Percentiles rank a stretch among this genome's conserved stretches.
These are phyloP conservation scores for Drosophila sechellia DNA, from an alignment of 1,140 invertebrate species.

Conservation along the genomic window DNA sequence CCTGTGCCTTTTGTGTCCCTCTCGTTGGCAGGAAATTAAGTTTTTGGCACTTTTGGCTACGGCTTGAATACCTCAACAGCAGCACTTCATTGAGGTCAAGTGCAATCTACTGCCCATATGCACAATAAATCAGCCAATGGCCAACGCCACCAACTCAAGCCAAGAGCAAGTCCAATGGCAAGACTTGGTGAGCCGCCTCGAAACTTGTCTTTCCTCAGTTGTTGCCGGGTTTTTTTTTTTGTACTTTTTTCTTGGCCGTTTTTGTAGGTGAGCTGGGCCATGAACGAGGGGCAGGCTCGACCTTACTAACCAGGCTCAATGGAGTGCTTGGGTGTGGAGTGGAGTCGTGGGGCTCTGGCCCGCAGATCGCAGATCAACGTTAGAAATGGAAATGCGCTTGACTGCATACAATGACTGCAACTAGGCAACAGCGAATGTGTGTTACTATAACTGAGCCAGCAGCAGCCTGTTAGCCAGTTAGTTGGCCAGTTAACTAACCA, in stretches of 20 bases:
- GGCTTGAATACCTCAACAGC: neutral
- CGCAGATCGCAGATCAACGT: constrained; percentile 81
- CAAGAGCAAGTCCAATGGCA: constrained; percentile 84
- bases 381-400: constrained; percentile 84
- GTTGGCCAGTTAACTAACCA: constrained; percentile 45
- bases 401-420: constrained; percentile 74
- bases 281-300: constrained; percentile 70
- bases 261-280: constrained; percentile 83
- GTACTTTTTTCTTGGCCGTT: constrained; percentile 48
- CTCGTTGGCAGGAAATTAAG: constrained; percentile 45
- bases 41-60: constrained; percentile 13
- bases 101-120: constrained; percentile 50
- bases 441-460: constrained; percentile 80
- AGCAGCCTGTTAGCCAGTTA: constrained; percentile 58
- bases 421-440: constrained; percentile 59
- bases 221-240: constrained; percentile 15
- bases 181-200: constrained; percentile 41
- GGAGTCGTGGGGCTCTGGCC: constrained; percentile 55
- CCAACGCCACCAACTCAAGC: constrained; percentile 43
- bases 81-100: constrained; percentile 69
- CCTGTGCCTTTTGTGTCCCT: constrained; percentile 12
- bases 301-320: constrained; percentile 50
- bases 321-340: neutral
- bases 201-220: constrained; percentile 72
- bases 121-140: constrained; percentile 76